Evolutionary conservation across 2,113 vertebrate species (phyloP).

Genomic region (Mus pahari): DNA sequence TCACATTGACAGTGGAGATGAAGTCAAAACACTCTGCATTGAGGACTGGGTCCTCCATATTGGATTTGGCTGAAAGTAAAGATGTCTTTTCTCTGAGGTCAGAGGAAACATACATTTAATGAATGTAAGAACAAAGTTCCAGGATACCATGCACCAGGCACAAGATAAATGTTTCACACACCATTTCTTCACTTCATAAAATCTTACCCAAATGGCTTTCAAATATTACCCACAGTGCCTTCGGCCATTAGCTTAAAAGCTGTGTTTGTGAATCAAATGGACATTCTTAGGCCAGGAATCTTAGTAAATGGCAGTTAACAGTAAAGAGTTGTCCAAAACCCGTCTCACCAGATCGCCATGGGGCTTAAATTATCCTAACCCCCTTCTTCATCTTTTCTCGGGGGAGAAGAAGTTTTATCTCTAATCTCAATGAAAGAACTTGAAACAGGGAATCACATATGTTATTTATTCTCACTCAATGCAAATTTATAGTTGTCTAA

Average conservation of each 20-base stretch:
- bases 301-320: background rate
- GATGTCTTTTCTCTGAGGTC: background rate
- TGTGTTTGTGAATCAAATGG: background rate
- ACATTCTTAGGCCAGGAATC: background rate
- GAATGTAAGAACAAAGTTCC: background rate
- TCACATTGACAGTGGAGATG: background rate
- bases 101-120: constrained; percentile 3
- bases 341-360: background rate
- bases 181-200: constrained; percentile 6
- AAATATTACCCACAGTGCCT: background rate
- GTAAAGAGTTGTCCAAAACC: background rate
- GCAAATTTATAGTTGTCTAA: constrained; percentile 58
- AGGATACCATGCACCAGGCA: background rate
- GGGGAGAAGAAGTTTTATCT: constrained; percentile 2
- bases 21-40: background rate
- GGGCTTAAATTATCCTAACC: background rate
- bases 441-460: constrained; percentile 21
- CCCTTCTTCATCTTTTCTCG: background rate
- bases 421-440: constrained; percentile 25
- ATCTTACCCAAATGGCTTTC: background rate
- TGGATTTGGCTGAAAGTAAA: background rate
- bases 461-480: constrained; percentile 41
- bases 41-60: background rate
- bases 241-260: background rate
- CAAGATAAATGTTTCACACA: background rate